Evolutionary conservation across 1,140 invertebrate species (phyloP), one percentile per base, ranked within the genome.

Genomic region (Drosophila sturtevanti): DNA sequence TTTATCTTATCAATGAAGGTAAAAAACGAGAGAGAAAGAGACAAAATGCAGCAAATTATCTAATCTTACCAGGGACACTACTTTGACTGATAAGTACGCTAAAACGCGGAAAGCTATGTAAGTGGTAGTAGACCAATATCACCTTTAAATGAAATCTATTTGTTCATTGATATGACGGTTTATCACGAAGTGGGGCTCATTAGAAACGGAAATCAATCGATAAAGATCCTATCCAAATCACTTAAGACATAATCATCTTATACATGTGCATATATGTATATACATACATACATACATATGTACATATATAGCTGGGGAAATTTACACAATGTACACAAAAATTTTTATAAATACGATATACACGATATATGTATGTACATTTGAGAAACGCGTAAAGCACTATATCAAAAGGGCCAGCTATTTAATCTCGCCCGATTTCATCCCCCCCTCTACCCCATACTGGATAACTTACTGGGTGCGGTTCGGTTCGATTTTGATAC

Each of bases 1-100:
- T 76, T 63, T 76, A 76, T 76, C 72, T 76, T 68, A 76, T 76
- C 72, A 66, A 41, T 21, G 56, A 59, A 44, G 38, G 72, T 75
- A 22, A 6, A 31, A 31, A 31, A 3, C 2, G 48, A 68, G 72
- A 55, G 55, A 54, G n/a, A n/a, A 9, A 31, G 27, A 22, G 18
- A 22, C 1, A 34, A 18, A 44, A 44, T 16, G 34, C 34, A 10
- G 34, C 59, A 35, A 67, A 31, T n/a, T 63, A 76, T 76, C 72
- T 76, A 68, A 76, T 76, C 72, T 35, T 44, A 27, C 72, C 72
- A 74, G 31, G 70, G 72, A 62, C 72, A 74, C n/a, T n/a, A 76
- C 72, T 76, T 76, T 76, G 72, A 76, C 72, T 76, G 72, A 76
- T 76, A 76, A 59, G 64, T 27, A 22, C 37, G 58, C 16, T 21